Conservation (phyloP, 2,888 invertebrate species). For the Merodon equestris region DNA sequence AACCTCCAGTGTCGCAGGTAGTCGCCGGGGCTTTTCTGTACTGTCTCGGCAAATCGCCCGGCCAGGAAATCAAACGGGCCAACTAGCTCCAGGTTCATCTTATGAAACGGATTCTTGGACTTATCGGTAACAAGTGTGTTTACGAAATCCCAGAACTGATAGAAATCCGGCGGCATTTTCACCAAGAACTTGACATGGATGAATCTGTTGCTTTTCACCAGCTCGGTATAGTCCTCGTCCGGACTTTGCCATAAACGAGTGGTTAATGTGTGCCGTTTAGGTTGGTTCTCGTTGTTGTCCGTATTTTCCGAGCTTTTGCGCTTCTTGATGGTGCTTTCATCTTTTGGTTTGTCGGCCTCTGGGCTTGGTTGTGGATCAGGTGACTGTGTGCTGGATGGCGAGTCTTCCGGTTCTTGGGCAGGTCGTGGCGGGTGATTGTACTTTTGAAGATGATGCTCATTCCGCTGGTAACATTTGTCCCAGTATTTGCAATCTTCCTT, state of each 20-base stretch:
- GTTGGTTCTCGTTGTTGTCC: conserved; percentile 2
- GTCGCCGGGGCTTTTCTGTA: conserved; percentile 81
- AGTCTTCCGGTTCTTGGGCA: not conserved
- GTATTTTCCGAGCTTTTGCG: conserved; percentile 31
- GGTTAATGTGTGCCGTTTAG: conserved; percentile 21
- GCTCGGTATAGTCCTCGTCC: conserved; percentile 77
- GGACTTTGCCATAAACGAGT: conserved; percentile 24
- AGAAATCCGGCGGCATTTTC: conserved; percentile 95
- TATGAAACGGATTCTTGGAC: conserved; percentile 82
- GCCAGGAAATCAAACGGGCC: conserved; percentile 93
- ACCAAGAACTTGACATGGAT: conserved; percentile 88
- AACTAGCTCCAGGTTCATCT: conserved; percentile 86
- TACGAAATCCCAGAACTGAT: conserved; percentile 89
- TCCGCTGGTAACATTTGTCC: conserved; percentile 89
- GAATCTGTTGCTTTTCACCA: conserved; percentile 80
- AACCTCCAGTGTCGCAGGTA: conserved; percentile 93
- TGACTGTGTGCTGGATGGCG: not conserved
- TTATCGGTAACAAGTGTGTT: conserved; percentile 80
- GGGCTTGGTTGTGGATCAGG: not conserved
- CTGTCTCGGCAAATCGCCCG: conserved; percentile 81
- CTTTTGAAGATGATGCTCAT: conserved; percentile 85
- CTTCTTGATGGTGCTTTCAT: conserved; percentile 11
- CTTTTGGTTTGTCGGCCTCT: too few relatives aligned
- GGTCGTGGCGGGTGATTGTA: conserved; percentile 84
- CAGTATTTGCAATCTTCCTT: conserved; percentile 88